A percentile compares a stretch with the other conserved stretches of the same genome.
phyloP scores from a whole-genome alignment of 2,113 vertebrate genomes.

The Thinocorus orbignyianus region DNA sequence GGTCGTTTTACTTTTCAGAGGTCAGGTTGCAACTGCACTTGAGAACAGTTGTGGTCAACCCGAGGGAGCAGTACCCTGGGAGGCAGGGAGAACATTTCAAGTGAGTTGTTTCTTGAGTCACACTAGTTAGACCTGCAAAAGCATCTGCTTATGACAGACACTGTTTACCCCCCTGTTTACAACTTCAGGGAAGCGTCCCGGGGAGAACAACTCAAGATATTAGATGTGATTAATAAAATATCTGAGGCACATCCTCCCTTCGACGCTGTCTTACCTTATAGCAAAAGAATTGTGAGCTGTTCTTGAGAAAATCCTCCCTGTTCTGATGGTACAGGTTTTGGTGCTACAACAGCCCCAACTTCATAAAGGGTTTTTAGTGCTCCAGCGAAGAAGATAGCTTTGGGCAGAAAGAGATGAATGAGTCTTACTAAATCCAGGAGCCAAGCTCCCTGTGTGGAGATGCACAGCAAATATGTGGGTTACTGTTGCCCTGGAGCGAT shows the following conservation, averaged over 20 bases:
- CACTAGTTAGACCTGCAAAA: not conserved
- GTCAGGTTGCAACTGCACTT: not conserved
- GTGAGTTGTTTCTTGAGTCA: not conserved
- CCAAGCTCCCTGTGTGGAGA: not conserved
- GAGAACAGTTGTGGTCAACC: not conserved
- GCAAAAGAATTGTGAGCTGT: not conserved
- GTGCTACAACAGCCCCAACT: not conserved
- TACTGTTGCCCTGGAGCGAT: not conserved
- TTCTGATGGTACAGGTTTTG: not conserved
- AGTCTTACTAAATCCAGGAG: not conserved
- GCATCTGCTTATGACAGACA: not conserved
- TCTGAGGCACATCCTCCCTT: not conserved
- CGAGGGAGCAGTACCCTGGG: not conserved
- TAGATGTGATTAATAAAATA: not conserved
- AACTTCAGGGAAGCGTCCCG: not conserved
- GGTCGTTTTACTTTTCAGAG: not conserved
- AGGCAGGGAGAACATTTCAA: not conserved
- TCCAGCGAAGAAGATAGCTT: not conserved
- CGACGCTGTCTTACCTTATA: not conserved
- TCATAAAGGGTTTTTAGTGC: not conserved
- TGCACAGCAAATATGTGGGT: not conserved
- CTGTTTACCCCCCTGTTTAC: not conserved
- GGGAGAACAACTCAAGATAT: not conserved
- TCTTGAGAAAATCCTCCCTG: not conserved
- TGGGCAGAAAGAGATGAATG: slow-evolving; percentile 2